Percentiles rank a stretch among this genome's conserved stretches.
These are phyloP conservation scores for Aythya baeri DNA, from an alignment of 2,113 vertebrate species.

Conservation along the genomic window DNA sequence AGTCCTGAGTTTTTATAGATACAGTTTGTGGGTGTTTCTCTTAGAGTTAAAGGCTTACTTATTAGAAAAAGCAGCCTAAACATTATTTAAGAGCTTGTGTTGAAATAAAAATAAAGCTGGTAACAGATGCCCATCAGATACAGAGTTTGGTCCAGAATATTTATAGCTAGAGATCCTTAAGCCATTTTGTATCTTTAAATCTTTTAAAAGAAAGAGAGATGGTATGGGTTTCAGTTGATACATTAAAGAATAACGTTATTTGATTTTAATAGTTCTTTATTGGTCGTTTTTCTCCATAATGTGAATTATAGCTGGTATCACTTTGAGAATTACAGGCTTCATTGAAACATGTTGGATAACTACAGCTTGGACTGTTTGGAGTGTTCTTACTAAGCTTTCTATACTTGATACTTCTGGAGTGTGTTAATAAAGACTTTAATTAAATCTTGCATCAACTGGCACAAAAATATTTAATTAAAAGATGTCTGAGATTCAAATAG, in stretches of 20 bases:
- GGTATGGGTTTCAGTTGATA: not conserved
- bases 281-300: not conserved
- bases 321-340: not conserved
- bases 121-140: not conserved
- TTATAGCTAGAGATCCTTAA: not conserved
- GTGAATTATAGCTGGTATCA: not conserved
- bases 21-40: not conserved
- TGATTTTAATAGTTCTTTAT: not conserved
- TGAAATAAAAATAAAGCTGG: not conserved
- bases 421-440: slow-evolving; percentile 50
- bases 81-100: not conserved
- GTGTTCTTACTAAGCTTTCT: not conserved
- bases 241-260: not conserved
- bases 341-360: not conserved
- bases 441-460: slow-evolving; percentile 33
- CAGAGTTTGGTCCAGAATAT: not conserved
- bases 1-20: not conserved
- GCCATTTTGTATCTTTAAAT: not conserved
- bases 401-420: not conserved
- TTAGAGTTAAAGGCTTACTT: not conserved
- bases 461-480: slow-evolving; percentile 49
- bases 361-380: not conserved
- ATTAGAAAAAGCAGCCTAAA: not conserved
- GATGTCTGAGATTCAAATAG: slow-evolving; percentile 32
- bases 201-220: not conserved